Evolutionary conservation across 2,113 vertebrate genomes (phyloP), one percentile per base, ranked within the genome.

Genomic region (Sylvietta virens): DNA sequence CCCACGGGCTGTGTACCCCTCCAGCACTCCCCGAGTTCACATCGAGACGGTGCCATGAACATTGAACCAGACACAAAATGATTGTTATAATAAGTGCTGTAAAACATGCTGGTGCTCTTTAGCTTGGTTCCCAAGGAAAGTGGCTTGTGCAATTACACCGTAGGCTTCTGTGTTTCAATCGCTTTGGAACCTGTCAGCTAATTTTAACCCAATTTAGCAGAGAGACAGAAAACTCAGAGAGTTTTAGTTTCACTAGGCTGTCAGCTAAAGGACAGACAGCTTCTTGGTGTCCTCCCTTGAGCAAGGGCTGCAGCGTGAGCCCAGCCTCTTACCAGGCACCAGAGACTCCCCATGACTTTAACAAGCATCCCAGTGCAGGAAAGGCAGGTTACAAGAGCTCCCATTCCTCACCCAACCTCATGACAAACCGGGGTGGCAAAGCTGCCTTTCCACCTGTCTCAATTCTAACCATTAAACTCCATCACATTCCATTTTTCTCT

Each of bases 141-240:
- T 24, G 64, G 83, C 88, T 96, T 81, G 88, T 58, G 83, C 91
- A 91, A 94, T 90, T 92, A 81, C 51, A 88, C 88, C 2, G 47
- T 70, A 90, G 86, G 88, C 83, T 90, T 66, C 47, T 44, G 64
- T 50, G 82, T 83, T 94, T 71, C 79, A 45, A 42, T 57, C 14
- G 1, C 71, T 86, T 86, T 67, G 86, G 94, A 95, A 92, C 69
- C 76, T 96, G 94, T 86, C 95, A 97, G 64, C 92, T 96, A 90
- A 96, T 97, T 96, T 94, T 86, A 95, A 91, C 76, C 60, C 80
- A 78, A 44, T 88, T 88, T 86, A 92, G 82, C 5, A 1, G 76
- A 92, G 71, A 79, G 21, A 70, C 30, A 81, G 67, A 81, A 83
- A 88, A 81, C 72, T 78, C 44, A 4, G 54, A 21, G 42, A 66